These are phyloP conservation scores for Takifugu flavidus DNA, from an alignment of 2,113 vertebrate genomes.

Conservation along the genomic window DNA sequence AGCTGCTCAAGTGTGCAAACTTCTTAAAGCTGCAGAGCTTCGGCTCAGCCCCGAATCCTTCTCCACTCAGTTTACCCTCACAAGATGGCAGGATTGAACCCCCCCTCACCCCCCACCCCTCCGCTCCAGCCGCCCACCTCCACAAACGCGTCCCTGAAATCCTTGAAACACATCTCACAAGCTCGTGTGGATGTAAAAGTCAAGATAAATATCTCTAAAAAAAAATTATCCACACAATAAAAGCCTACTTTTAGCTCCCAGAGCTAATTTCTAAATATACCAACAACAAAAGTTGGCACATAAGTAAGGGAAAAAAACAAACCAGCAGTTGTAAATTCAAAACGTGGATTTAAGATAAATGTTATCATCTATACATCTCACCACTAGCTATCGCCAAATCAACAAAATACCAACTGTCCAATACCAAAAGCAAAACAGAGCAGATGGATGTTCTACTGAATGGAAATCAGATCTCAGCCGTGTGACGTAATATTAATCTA, in stretches of 20 bases:
- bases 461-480: too few species aligned
- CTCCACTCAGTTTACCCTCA: slow-evolving; percentile 58
- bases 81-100: slow-evolving; percentile 39
- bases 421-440: too few species aligned
- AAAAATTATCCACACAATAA: neutral
- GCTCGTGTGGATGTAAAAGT: slow-evolving; percentile 7
- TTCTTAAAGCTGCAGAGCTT: slow-evolving; percentile 71
- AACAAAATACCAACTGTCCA: too few species aligned
- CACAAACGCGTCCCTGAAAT: slow-evolving; percentile 7
- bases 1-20: slow-evolving; percentile 73
- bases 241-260: neutral
- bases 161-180: slow-evolving; percentile 5
- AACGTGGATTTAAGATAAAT: too few species aligned
- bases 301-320: neutral
- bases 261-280: neutral
- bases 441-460: too few species aligned
- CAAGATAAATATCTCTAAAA: neutral
- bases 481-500: too few species aligned
- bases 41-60: slow-evolving; percentile 47
- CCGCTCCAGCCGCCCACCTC: neutral
- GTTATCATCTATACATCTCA: too few species aligned
- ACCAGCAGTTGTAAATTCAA: too few species aligned
- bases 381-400: too few species aligned
- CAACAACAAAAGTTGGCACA: neutral
- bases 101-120: slow-evolving; percentile 19